Evolutionary conservation across 2,113 vertebrate genomes (phyloP).

Genomic region (Sardina pilchardus): DNA sequence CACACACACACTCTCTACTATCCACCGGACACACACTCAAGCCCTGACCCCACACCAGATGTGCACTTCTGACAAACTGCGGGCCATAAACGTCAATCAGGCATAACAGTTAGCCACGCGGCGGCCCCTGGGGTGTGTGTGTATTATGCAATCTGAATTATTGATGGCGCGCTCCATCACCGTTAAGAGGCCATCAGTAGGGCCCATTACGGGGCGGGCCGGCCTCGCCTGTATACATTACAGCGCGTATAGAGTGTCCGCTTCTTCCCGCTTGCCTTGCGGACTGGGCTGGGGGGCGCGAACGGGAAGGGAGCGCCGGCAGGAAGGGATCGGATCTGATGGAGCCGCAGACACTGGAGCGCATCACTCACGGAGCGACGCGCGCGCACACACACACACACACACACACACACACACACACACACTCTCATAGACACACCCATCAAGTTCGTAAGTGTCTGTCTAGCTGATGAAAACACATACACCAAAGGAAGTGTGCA

Average conservation of each 20-base stretch:
- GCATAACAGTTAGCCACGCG: background rate
- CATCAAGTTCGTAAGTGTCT: background rate
- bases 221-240: slow-evolving; percentile 73
- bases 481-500: background rate
- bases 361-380: slow-evolving; percentile 13
- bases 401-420: slow-evolving; percentile 2
- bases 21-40: background rate
- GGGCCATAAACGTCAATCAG: slow-evolving; percentile 2
- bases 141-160: slow-evolving; percentile 65
- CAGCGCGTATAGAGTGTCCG: slow-evolving; percentile 72
- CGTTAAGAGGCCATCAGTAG: slow-evolving; percentile 65
- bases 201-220: slow-evolving; percentile 61
- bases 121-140: background rate
- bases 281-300: slow-evolving; percentile 41
- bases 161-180: slow-evolving; percentile 66
- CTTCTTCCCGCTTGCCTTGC: slow-evolving; percentile 65
- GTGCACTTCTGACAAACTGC: background rate
- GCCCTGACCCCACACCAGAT: background rate
- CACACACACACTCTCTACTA: background rate
- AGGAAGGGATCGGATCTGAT: slow-evolving; percentile 31
- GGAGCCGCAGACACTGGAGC: slow-evolving; percentile 20
- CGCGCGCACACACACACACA: background rate
- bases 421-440: slow-evolving; percentile 42
- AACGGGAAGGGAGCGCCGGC: slow-evolving; percentile 58
- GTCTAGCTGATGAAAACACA: background rate